A percentile compares a stretch with the other conserved stretches of the same genome.
Conservation (phyloP, 2,797 vertebrate species). For the Lemur catta region DNA sequence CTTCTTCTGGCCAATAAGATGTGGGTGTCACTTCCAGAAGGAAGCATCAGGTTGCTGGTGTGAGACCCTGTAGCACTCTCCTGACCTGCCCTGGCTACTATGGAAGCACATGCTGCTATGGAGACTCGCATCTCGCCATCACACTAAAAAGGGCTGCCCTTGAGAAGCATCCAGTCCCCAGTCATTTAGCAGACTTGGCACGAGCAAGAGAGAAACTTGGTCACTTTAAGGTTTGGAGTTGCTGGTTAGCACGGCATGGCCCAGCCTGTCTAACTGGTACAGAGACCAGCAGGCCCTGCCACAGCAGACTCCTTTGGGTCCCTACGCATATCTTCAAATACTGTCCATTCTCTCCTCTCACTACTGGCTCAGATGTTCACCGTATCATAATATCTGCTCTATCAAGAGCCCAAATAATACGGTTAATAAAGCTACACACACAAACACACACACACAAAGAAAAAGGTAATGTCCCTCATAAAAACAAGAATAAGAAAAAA, state of each 20-base stretch:
- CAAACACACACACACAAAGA: background rate
- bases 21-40: background rate
- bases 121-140: background rate
- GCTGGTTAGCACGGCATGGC: no score
- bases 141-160: background rate
- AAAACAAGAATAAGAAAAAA: background rate
- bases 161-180: background rate
- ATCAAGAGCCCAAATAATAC: background rate
- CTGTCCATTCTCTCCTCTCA: background rate
- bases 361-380: background rate
- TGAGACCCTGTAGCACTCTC: background rate
- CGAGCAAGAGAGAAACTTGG: background rate
- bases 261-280: background rate
- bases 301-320: background rate
- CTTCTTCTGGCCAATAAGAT: background rate
- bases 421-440: background rate
- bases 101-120: background rate
- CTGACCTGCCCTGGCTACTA: background rate
- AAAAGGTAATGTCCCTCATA: background rate
- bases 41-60: background rate
- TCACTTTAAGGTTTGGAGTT: background rate
- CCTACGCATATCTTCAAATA: background rate
- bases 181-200: background rate
- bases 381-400: background rate
- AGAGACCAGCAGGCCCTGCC: background rate